Base-by-base conservation (phyloP, 2,888 invertebrate genomes). In the Diaprepes abbreviatus region DNA sequence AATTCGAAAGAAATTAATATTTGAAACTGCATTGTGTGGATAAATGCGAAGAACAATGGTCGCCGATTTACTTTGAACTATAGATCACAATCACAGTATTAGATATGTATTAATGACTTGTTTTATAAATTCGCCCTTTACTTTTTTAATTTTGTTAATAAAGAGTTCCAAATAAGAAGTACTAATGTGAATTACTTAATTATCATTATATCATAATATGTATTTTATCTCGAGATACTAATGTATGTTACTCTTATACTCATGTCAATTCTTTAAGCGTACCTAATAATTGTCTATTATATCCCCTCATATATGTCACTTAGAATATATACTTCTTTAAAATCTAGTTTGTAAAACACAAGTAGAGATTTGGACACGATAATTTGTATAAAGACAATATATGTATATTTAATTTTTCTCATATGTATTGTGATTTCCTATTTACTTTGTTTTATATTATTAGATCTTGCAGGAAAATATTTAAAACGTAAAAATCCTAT, bases 251-350 rank as follows among this genome's bases (percentile, higher is more conserved):
- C 5, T 12, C 12, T 36, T 38, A 40, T 40, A 40, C 16, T 40
- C 40, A 40, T 40, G 40, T 40, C 40, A 40, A 40, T 40, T 40
- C 40, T 40, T 40, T 40, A 40, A 17, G 9, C 17, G 40, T 40
- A 19, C 40, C 40, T 19, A 33, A 6, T 33, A 6, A 9, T 5
- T 33, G 33, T 33, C 33, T 9, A 33, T 33, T 33, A 33, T 2
- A 33, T 33, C 9, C 4, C 33, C 33, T 33, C 6, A 33, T 10
- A 33, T 33, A 2, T 10, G 28, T 5, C 28, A 28, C 28, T 5
- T 28, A 33, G 2, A 10, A 2, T 10, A 1, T 7, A 33, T 35
- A 35, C n/a, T 10, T 35, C 3, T 10, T 12, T n/a, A 10, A 35
- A 10, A n/a, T 35, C n/a, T 35, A n/a, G n/a, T 3, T 1, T 35